These are phyloP conservation scores for Chrysopa pallens DNA, from an alignment of 1,140 invertebrate genomes.

Conservation along the genomic window DNA sequence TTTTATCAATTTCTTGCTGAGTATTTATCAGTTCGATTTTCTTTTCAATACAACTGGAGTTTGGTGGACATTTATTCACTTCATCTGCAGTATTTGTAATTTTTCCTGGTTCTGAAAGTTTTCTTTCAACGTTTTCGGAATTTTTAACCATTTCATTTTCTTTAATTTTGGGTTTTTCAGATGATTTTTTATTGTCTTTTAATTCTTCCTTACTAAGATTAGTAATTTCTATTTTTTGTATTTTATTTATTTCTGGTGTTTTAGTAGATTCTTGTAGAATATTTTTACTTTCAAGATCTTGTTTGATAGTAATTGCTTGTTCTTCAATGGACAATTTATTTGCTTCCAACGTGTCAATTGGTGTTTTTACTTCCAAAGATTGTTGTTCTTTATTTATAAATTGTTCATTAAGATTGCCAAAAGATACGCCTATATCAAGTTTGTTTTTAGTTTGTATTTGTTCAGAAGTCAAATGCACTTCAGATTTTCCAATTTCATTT, in stretches of 20 bases:
- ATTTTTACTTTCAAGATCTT: slow-evolving; percentile 6
- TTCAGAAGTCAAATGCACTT: no score
- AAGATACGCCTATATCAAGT: no score
- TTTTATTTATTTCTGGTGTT: slow-evolving; percentile 6
- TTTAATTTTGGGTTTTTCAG: slow-evolving; percentile 1
- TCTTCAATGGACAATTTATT: not conserved
- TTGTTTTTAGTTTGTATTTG: no score
- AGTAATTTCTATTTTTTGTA: slow-evolving; percentile 7
- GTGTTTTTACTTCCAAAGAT: not conserved
- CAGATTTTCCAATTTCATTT: no score
- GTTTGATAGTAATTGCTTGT: not conserved
- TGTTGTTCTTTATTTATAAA: not conserved
- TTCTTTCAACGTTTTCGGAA: slow-evolving; percentile 1
- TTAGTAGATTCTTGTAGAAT: slow-evolving; percentile 4
- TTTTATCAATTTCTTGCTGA: no score
- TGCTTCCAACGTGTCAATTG: not conserved
- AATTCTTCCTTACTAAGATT: not conserved
- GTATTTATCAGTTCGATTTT: no score
- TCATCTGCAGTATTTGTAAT: not conserved
- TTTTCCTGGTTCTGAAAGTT: not conserved
- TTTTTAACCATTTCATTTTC: not conserved
- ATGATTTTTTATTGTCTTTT: slow-evolving; percentile 1
- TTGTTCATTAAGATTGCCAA: no score
- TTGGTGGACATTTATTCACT: not conserved
- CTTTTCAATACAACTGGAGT: no score